phyloP scores from a whole-genome alignment of 2,888 invertebrate species.

The Drosophila parthenogenetica region DNA sequence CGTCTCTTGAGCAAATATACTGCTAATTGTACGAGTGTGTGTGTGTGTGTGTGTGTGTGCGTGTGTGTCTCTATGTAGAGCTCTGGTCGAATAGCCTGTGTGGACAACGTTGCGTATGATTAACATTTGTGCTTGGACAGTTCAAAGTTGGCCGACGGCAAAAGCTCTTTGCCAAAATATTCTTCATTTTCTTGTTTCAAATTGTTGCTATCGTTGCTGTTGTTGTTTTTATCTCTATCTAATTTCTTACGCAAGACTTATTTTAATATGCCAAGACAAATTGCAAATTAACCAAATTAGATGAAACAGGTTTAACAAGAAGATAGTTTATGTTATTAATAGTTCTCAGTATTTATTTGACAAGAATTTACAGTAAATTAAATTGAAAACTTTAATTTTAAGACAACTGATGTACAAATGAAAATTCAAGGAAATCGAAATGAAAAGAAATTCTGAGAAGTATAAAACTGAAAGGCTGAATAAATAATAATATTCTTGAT shows the following conservation, averaged over 20 bases:
- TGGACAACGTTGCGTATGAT: slow-evolving; percentile 61
- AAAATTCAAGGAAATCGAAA: slow-evolving; percentile 13
- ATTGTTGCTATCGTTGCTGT: background rate
- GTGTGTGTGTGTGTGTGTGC: slow-evolving; percentile 13
- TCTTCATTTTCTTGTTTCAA: background rate
- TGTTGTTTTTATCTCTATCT: slow-evolving; percentile 14
- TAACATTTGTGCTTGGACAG: slow-evolving; percentile 57
- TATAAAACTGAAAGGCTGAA: slow-evolving; percentile 12
- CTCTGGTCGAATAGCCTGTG: slow-evolving; percentile 12
- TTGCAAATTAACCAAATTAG: slow-evolving; percentile 49
- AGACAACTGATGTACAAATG: slow-evolving; percentile 59
- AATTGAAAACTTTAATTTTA: slow-evolving; percentile 52
- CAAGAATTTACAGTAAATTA: too few species aligned
- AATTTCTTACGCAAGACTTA: slow-evolving; percentile 64
- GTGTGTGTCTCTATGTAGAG: background rate
- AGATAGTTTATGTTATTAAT: background rate
- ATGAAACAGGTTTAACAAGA: background rate
- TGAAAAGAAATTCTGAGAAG: background rate
- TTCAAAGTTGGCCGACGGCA: slow-evolving; percentile 47
- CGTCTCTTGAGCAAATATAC: slow-evolving; percentile 39
- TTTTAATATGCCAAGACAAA: slow-evolving; percentile 54
- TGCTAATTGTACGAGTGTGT: slow-evolving; percentile 25
- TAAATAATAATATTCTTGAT: slow-evolving; percentile 13
- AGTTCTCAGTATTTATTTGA: too few species aligned
- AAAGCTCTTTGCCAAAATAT: slow-evolving; percentile 20